Percentiles rank a stretch among this genome's conserved stretches.
phyloP scores from a whole-genome alignment of 2,113 vertebrate genomes.

The Crotalus helleri region DNA sequence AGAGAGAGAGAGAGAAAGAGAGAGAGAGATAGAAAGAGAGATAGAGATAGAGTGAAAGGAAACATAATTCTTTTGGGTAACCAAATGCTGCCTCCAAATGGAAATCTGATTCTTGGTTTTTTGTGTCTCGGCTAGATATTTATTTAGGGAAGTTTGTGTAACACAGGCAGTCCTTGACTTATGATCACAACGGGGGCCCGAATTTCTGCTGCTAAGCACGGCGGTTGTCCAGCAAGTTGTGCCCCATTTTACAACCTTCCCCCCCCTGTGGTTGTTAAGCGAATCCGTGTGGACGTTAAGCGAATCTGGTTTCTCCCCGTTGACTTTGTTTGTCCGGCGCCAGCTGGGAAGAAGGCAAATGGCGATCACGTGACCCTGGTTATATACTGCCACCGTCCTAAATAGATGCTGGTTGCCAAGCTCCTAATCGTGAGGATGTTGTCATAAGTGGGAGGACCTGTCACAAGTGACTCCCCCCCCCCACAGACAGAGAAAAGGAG shows the following conservation, averaged over 20 bases:
- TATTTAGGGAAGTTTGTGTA: not conserved
- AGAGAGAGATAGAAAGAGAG: not conserved
- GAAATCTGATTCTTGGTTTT: constrained; percentile 3
- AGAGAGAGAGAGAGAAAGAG: accelerated
- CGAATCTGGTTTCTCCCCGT: not conserved
- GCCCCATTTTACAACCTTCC: not conserved
- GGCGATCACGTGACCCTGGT: not conserved
- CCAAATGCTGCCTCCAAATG: not conserved
- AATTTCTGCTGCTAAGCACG: not conserved
- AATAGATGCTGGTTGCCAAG: not conserved
- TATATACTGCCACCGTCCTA: not conserved
- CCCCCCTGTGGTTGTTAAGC: not conserved
- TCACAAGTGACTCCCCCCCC: not conserved
- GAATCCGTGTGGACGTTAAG: not conserved
- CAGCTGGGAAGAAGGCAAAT: too few relatives aligned
- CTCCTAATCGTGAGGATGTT: not conserved
- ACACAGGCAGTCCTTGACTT: not conserved
- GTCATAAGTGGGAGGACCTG: not conserved
- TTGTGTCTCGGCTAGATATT: not conserved
- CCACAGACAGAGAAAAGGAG: not conserved
- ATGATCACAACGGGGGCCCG: not conserved
- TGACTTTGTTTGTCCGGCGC: too few relatives aligned
- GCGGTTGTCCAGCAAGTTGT: not conserved
- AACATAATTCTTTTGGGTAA: constrained; percentile 13
- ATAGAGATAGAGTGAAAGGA: not conserved